phyloP scores from a whole-genome alignment of 2,888 invertebrate genomes.

The Arctia plantaginis region DNA sequence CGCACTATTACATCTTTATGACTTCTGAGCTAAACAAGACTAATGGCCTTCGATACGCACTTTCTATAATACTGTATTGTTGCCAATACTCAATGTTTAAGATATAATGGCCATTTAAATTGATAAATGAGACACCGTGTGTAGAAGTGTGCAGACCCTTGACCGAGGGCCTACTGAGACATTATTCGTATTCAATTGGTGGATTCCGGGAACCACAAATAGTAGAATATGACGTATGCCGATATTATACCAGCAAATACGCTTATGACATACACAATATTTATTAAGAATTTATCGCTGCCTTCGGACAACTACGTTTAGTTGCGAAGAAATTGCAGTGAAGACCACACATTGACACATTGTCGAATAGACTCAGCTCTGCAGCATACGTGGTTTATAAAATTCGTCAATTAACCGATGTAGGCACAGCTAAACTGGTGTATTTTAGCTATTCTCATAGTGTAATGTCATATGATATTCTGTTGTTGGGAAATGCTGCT shows the following conservation, averaged over 20 bases:
- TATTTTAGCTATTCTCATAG: too few relatives aligned
- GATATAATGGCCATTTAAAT: constrained; percentile 65
- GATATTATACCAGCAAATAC: constrained; percentile 41
- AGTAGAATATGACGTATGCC: constrained; percentile 42
- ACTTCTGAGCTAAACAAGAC: constrained; percentile 68
- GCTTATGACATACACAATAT: constrained; percentile 26
- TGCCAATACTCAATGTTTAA: constrained; percentile 68
- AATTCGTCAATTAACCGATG: too few relatives aligned
- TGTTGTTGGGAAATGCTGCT: too few relatives aligned
- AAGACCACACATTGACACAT: too few relatives aligned
- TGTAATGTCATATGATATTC: too few relatives aligned
- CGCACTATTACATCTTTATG: not conserved
- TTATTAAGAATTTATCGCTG: constrained; percentile 29
- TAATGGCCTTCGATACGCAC: constrained; percentile 80
- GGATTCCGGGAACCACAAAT: constrained; percentile 44
- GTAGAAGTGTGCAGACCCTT: constrained; percentile 61
- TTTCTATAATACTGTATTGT: constrained; percentile 76
- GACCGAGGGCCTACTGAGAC: constrained; percentile 60
- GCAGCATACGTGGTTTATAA: too few relatives aligned
- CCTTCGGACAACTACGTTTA: constrained; percentile 22
- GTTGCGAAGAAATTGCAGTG: too few relatives aligned
- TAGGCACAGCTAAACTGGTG: too few relatives aligned
- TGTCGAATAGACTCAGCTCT: too few relatives aligned
- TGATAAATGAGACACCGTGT: constrained; percentile 71
- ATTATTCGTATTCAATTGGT: constrained; percentile 59